Evolutionary conservation across 2,888 invertebrate species (phyloP), one percentile per base, ranked within the genome.

Genomic region (Cynaeus angustus): DNA sequence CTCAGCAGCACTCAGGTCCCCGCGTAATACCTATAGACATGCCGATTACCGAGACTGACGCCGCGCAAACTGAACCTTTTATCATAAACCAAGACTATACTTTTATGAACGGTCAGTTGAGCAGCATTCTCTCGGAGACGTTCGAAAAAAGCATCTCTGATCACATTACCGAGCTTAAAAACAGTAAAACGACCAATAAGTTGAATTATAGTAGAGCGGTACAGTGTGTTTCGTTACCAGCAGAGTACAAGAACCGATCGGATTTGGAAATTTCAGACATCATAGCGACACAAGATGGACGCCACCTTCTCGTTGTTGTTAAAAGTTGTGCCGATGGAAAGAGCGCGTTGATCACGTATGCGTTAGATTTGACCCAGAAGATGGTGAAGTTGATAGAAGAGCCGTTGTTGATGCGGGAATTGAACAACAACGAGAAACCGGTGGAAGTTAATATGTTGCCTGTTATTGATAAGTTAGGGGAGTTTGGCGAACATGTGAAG

Each of bases 361-460:
- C 85, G n/a, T 80, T 91, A 58, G 87, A 88, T 76, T 87, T 87
- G 74, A 72, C 78, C 8, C 85, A 83, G 8, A 86, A 86, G 71
- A 86, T 87, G 74, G 86, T 89, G 1, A 86, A 86, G 73, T 73
- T 91, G 26, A 83, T 85, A 1, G 90, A 91, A 68, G 88, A 89
- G 68, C 92, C 93, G 0, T 84, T 90, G 4, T 84, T 88, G 4
- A 84, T 88, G 55, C 88, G 88, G 80, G 91, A 91, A 78, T 85
- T 94, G 71, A 86, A 88, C 6, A 86, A 86, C 55, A 87, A 88
- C 43, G 92, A 94, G 78, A 89, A 90, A 74, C 93, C 94, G 0
- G 84, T 91, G 0, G 92, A 93, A 79, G 85, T 93, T 28, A 90
- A 90, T 71, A 85, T 94, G 67, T 83, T 94, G 74, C 93, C 94